phyloP scores from a whole-genome alignment of 1,140 invertebrate species.

The Zaprionus ornatus region DNA sequence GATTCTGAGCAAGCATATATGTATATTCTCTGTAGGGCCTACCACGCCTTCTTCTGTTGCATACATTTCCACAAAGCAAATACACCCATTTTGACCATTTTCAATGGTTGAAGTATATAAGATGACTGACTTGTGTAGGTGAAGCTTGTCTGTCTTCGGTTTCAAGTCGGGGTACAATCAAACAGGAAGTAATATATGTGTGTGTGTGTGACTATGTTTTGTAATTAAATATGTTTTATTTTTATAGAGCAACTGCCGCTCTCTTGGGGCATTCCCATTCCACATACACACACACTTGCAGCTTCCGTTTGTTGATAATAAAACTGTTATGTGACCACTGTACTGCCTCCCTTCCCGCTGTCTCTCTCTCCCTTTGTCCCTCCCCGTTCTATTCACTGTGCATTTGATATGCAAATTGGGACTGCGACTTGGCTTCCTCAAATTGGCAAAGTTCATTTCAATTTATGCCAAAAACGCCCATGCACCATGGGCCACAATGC shows the following conservation, averaged over 20 bases:
- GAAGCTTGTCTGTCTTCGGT: background rate
- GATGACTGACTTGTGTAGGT: background rate
- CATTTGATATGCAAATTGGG: slow-evolving; percentile 57
- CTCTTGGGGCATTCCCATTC: slow-evolving; percentile 25
- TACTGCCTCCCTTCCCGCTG: background rate
- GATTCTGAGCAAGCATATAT: background rate
- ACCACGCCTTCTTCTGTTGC: no score
- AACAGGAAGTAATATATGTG: background rate
- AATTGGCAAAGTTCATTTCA: slow-evolving; percentile 67
- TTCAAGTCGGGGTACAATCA: background rate
- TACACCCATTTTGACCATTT: no score
- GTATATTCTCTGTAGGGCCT: no score
- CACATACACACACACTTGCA: background rate
- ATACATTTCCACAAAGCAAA: no score
- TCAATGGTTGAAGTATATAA: no score
- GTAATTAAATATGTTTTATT: slow-evolving; percentile 66
- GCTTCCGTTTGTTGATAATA: slow-evolving; percentile 62
- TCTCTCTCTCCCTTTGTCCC: background rate
- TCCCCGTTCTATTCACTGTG: slow-evolving; percentile 11
- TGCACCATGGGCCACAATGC: slow-evolving; percentile 1
- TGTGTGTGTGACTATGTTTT: slow-evolving; percentile 39
- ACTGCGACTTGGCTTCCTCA: slow-evolving; percentile 39
- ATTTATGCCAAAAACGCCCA: slow-evolving; percentile 66
- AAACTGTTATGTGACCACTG: slow-evolving; percentile 3
- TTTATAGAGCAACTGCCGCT: slow-evolving; percentile 28